A percentile compares a stretch with the other conserved stretches of the same genome.
Conservation (phyloP, 1,140 invertebrate genomes). For the Drosophila tsacasi region DNA sequence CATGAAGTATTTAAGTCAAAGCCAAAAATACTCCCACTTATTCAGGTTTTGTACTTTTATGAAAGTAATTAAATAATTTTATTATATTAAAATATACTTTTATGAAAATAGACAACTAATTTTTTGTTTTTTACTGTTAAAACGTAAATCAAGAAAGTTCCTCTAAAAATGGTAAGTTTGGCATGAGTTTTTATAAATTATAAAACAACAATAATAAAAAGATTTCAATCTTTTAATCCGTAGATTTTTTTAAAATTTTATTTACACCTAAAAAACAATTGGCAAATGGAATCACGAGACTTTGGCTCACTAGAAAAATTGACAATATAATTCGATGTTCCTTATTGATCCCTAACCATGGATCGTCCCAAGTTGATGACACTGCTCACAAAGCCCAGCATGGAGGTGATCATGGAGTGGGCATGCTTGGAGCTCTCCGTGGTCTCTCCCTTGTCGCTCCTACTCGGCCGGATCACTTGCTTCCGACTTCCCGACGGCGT, state of each 20-base stretch:
- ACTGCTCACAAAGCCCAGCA: conserved; percentile 65
- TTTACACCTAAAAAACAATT: conserved; percentile 9
- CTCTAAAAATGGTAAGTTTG: no score
- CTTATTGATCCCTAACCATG: conserved; percentile 46
- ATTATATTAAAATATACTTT: no score
- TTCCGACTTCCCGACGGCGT: conserved; percentile 9
- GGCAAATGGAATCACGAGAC: conserved; percentile 23
- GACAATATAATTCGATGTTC: no score
- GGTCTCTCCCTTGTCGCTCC: conserved; percentile 34
- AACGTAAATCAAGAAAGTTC: no score
- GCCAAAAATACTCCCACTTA: no score
- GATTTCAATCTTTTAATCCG: not conserved
- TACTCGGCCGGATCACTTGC: conserved; percentile 8
- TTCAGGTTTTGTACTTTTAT: no score
- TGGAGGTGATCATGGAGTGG: conserved; percentile 68
- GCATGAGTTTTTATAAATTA: no score
- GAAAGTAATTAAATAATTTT: no score
- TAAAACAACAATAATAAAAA: no score
- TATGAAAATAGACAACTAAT: no score
- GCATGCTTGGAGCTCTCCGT: conserved; percentile 70
- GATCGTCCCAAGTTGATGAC: conserved; percentile 57
- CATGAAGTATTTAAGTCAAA: no score
- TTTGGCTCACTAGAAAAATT: not conserved
- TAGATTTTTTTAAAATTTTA: not conserved
- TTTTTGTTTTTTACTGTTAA: no score